These are phyloP conservation scores for Alexandromys fortis DNA, from an alignment of 2,113 vertebrate genomes.

Conservation along the genomic window DNA sequence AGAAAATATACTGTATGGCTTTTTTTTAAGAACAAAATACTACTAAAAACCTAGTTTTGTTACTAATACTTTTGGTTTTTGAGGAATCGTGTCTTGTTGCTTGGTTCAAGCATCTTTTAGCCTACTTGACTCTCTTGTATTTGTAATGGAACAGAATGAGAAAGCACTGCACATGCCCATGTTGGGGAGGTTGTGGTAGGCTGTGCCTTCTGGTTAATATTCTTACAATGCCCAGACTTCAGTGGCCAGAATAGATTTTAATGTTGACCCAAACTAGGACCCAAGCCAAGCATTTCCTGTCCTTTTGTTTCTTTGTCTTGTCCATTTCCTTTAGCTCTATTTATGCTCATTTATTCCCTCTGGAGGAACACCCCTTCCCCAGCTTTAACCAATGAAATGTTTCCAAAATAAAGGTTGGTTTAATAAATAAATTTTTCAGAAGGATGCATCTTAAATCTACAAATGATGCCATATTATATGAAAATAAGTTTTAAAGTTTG, in stretches of 20 bases:
- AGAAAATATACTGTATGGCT: background rate
- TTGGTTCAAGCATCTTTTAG: background rate
- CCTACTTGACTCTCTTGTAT: background rate
- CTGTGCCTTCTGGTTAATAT: background rate
- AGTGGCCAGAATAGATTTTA: background rate
- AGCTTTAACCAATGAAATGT: background rate
- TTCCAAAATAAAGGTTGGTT: background rate
- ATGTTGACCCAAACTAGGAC: background rate
- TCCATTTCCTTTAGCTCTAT: background rate
- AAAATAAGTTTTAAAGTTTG: constrained; percentile 31
- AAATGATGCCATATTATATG: background rate
- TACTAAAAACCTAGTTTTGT: constrained; percentile 13
- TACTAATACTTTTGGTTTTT: background rate
- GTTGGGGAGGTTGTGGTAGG: background rate
- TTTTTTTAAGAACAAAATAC: background rate
- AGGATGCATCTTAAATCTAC: background rate
- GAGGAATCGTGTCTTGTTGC: background rate
- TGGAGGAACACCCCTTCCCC: background rate
- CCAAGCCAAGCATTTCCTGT: background rate
- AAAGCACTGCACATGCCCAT: background rate
- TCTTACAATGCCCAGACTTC: background rate
- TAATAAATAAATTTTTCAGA: constrained; percentile 2
- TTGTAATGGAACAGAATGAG: background rate
- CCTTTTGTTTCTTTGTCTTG: background rate
- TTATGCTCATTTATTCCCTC: background rate